Conservation (phyloP, 1,140 invertebrate species). For the Leucophenga varia region DNA sequence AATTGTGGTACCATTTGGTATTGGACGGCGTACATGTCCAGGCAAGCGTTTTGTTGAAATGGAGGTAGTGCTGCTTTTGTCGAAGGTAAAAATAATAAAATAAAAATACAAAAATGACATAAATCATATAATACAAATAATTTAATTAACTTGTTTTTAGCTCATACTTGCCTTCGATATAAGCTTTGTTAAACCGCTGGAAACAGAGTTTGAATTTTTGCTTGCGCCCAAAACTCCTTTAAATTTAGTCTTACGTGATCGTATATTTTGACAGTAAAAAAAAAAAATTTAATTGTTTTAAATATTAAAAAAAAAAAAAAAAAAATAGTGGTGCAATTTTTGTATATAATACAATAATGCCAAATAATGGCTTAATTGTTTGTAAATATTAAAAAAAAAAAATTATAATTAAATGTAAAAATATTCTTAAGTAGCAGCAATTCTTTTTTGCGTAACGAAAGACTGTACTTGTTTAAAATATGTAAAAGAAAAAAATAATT, state of each 20-base stretch:
- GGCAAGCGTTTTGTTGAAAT: slow-evolving; percentile 81
- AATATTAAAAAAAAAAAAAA: background rate
- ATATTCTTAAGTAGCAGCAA: slow-evolving; percentile 47
- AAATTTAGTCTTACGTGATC: slow-evolving; percentile 66
- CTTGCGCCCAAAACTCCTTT: slow-evolving; percentile 71
- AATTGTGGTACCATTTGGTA: slow-evolving; percentile 84
- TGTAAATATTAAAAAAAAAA: background rate
- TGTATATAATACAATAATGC: background rate
- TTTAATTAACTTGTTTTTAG: slow-evolving; percentile 52
- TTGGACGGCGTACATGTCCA: slow-evolving; percentile 78
- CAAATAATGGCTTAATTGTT: background rate
- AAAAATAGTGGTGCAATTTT: background rate
- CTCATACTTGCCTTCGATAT: slow-evolving; percentile 71
- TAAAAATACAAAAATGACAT: background rate
- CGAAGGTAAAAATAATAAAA: slow-evolving; percentile 61
- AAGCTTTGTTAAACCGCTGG: slow-evolving; percentile 66
- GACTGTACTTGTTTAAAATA: slow-evolving; percentile 45
- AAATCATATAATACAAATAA: background rate
- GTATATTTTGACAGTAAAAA: slow-evolving; percentile 34
- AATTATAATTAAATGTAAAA: background rate
- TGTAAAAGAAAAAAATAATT: background rate
- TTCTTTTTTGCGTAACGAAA: slow-evolving; percentile 50
- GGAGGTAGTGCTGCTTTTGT: slow-evolving; percentile 71
- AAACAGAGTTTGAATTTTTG: slow-evolving; percentile 77
- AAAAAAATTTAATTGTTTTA: background rate